Percentiles rank a stretch among this genome's conserved stretches.
phyloP scores from a whole-genome alignment of 2,888 invertebrate species.

The Xylota sylvarum region DNA sequence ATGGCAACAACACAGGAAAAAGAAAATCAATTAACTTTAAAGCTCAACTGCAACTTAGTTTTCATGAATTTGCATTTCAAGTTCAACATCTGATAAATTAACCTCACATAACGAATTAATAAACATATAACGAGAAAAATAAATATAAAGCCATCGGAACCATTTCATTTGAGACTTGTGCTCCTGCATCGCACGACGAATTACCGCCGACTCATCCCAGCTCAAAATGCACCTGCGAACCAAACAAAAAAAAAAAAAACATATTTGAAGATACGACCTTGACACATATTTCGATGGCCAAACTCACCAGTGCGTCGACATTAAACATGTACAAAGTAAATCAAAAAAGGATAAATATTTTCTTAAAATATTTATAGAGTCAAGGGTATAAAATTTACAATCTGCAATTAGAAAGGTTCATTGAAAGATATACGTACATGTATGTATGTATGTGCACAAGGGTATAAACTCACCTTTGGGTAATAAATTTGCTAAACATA shows the following conservation, averaged over 20 bases:
- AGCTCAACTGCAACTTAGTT: constrained; percentile 78
- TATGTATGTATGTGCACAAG: constrained; percentile 60
- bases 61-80: constrained; percentile 90
- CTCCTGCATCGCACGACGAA: constrained; percentile 92
- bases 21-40: constrained; percentile 53
- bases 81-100: constrained; percentile 90
- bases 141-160: constrained; percentile 95
- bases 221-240: constrained; percentile 88
- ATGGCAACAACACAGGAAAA: constrained; percentile 67
- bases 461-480: constrained; percentile 88
- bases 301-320: constrained; percentile 91
- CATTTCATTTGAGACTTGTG: constrained; percentile 97
- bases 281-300: constrained; percentile 26
- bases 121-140: constrained; percentile 95
- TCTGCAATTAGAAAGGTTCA: constrained; percentile 85
- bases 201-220: constrained; percentile 87
- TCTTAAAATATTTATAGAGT: constrained; percentile 93
- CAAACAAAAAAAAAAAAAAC: constrained; percentile 32
- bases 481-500: constrained; percentile 91
- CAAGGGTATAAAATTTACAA: constrained; percentile 93
- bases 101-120: constrained; percentile 94
- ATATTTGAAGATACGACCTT: constrained; percentile 18
- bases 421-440: background rate
- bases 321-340: constrained; percentile 91
- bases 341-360: constrained; percentile 95